Evolutionary conservation across 2,888 invertebrate species (phyloP).

Genomic region (Sphaerophoria rueppellii): DNA sequence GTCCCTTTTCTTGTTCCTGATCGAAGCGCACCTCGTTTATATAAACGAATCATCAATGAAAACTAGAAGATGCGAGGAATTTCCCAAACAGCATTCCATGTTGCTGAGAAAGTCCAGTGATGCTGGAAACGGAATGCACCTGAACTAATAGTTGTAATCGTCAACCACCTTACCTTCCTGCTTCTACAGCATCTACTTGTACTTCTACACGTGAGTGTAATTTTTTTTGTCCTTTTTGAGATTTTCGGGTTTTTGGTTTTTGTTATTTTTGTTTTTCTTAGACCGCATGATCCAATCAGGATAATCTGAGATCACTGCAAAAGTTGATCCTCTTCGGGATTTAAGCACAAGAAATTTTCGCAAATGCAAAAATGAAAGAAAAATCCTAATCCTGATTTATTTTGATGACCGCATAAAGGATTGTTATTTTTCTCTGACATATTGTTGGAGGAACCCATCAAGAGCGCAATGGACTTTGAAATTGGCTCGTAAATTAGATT

Average conservation of each 20-base stretch:
- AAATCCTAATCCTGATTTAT: conserved; percentile 61
- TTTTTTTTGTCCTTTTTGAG: conserved; percentile 31
- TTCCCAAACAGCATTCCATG: conserved; percentile 20
- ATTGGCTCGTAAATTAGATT: conserved; percentile 70
- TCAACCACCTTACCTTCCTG: neutral
- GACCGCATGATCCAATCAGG: conserved; percentile 68
- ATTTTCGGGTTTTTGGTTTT: conserved; percentile 30
- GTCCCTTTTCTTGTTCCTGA: conserved; percentile 6
- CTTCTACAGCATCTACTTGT: neutral
- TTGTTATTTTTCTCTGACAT: conserved; percentile 49
- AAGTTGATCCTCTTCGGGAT: conserved; percentile 66
- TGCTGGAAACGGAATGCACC: conserved; percentile 8
- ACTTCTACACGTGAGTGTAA: conserved; percentile 56
- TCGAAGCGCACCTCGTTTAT: conserved; percentile 59
- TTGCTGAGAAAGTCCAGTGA: conserved; percentile 49
- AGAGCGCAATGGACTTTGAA: conserved; percentile 61
- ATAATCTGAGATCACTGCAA: conserved; percentile 67
- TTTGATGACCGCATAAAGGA: conserved; percentile 2
- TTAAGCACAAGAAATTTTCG: conserved; percentile 22
- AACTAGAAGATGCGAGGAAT: conserved; percentile 29
- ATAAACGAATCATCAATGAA: conserved; percentile 69
- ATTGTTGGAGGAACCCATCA: conserved; percentile 5
- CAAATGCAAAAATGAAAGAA: neutral
- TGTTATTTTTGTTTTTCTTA: conserved; percentile 48
- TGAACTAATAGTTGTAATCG: conserved; percentile 37